Conservation (phyloP, 2,888 invertebrate species). For the Calameuta pallipes region DNA sequence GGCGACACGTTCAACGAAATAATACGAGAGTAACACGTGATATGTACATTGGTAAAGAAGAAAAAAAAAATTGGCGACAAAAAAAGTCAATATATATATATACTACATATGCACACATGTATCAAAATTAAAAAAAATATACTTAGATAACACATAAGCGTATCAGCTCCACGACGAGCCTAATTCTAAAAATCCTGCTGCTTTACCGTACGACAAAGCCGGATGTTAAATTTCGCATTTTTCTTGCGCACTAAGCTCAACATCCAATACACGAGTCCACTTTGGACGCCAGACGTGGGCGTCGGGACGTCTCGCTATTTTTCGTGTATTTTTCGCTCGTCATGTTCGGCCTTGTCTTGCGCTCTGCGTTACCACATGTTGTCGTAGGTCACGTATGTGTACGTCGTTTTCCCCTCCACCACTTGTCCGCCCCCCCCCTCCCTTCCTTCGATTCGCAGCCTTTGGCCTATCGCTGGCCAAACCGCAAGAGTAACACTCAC, state of each 20-base stretch:
- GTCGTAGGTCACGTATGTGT: constrained; percentile 2
- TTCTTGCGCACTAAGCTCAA: background rate
- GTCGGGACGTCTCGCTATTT: background rate
- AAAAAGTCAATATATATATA: too few relatives aligned
- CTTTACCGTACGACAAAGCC: background rate
- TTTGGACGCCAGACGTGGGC: background rate
- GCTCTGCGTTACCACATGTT: background rate
- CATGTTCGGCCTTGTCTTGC: background rate
- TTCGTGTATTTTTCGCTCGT: constrained; percentile 4
- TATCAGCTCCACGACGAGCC: background rate
- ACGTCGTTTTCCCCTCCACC: background rate
- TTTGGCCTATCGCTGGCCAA: background rate
- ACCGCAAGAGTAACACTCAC: background rate
- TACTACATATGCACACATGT: too few relatives aligned
- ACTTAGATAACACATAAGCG: background rate
- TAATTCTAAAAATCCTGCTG: background rate
- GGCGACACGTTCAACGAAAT: background rate
- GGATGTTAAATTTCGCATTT: background rate
- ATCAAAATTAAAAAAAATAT: background rate
- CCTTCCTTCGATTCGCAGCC: background rate
- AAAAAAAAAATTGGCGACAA: background rate
- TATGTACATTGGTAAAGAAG: background rate
- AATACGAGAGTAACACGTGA: background rate
- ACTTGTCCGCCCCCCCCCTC: background rate
- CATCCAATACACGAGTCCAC: background rate